Percentiles rank a stretch among this genome's conserved stretches.
These are phyloP conservation scores for Gymnobelideus leadbeateri DNA, from an alignment of 2,113 vertebrate species.

Conservation along the genomic window DNA sequence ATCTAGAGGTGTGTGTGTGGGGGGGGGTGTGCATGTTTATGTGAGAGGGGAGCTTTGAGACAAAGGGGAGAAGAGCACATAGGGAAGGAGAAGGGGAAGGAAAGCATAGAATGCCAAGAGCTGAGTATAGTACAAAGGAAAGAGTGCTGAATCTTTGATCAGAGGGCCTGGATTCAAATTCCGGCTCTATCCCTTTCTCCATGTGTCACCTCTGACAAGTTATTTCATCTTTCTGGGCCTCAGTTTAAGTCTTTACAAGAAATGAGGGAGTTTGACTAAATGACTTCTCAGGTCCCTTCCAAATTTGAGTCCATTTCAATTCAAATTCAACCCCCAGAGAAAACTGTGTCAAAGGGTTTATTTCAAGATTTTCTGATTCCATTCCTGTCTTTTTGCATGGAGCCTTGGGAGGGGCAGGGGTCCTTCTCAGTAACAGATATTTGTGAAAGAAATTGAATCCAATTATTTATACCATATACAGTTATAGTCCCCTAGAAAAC, in stretches of 20 bases:
- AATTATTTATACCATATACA: not conserved
- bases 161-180: not conserved
- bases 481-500: not conserved
- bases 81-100: not conserved
- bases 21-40: not conserved
- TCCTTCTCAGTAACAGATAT: conserved; percentile 2
- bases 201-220: not conserved
- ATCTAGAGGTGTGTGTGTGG: not conserved
- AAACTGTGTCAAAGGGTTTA: not conserved
- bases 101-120: not conserved
- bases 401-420: not conserved
- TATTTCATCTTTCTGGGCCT: not conserved
- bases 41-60: not conserved
- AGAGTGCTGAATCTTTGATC: not conserved
- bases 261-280: not conserved
- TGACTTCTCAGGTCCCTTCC: not conserved
- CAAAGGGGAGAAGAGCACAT: not conserved
- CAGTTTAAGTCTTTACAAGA: not conserved
- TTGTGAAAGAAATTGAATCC: not conserved
- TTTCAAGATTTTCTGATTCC: not conserved
- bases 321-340: not conserved
- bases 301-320: not conserved
- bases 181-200: not conserved
- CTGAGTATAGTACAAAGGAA: not conserved
- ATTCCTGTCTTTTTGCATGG: not conserved